Percentiles rank a stretch among this genome's conserved stretches.
Evolutionary conservation across 2,888 invertebrate species (phyloP).

Genomic region (Malachius bipustulatus): DNA sequence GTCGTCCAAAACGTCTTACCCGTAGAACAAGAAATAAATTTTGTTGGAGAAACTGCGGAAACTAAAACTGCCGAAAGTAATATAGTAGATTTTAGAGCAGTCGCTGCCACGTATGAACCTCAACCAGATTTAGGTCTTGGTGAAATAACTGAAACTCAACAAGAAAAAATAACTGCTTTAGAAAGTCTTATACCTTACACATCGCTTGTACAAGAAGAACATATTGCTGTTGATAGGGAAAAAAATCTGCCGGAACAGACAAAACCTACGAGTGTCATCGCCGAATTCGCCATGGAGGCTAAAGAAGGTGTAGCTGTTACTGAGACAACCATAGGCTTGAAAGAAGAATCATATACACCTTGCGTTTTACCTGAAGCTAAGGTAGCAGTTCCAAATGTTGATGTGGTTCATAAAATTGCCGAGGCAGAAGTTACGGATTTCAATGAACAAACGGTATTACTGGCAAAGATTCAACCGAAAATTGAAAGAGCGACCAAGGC

Average conservation of each 20-base stretch:
- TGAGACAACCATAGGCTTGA: conserved; percentile 37
- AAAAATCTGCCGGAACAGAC: conserved; percentile 27
- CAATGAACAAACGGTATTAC: conserved; percentile 25
- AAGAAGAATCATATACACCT: conserved; percentile 33
- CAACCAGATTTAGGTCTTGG: conserved; percentile 17
- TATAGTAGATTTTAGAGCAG: conserved; percentile 33
- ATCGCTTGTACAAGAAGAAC: conserved; percentile 31
- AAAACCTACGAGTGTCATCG: conserved; percentile 34
- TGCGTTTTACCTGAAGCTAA: conserved; percentile 29
- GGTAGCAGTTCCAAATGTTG: conserved; percentile 27
- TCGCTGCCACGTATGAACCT: conserved; percentile 27
- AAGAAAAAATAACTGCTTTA: conserved; percentile 24
- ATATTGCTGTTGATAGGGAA: conserved; percentile 27
- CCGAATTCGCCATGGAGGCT: conserved; percentile 35
- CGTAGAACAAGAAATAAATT: conserved; percentile 39
- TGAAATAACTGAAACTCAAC: conserved; percentile 15
- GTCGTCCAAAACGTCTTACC: conserved; percentile 37
- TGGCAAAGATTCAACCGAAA: conserved; percentile 23
- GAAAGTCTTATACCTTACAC: conserved; percentile 30
- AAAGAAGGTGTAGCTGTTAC: conserved; percentile 33
- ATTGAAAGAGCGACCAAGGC: conserved; percentile 31
- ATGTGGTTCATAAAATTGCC: conserved; percentile 33
- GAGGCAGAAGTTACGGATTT: conserved; percentile 28
- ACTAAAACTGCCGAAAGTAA: conserved; percentile 27
- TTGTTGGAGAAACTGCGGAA: conserved; percentile 31